phyloP scores from a whole-genome alignment of 2,888 invertebrate species.

The Geophilus truncorum region DNA sequence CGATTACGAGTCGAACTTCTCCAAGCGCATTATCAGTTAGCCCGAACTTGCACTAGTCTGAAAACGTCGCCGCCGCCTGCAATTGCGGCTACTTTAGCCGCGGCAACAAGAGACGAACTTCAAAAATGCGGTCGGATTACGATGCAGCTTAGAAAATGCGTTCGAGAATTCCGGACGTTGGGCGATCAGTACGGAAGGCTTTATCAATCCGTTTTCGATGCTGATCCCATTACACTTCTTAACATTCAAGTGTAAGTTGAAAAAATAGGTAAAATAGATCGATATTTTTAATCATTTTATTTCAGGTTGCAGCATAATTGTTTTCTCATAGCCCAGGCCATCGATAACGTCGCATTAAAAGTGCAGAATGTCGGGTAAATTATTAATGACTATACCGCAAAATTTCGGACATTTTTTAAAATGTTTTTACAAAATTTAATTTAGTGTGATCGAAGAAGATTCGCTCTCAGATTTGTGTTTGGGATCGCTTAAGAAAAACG shows the following conservation, averaged over 20 bases:
- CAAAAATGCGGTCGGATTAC: conserved; percentile 74
- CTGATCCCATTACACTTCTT: conserved; percentile 69
- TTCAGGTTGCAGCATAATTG: conserved; percentile 73
- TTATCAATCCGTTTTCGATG: conserved; percentile 79
- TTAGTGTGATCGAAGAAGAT: not conserved
- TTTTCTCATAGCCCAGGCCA: conserved; percentile 65
- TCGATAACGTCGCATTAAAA: conserved; percentile 63
- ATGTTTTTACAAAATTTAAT: too few species aligned
- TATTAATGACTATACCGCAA: too few species aligned
- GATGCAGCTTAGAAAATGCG: conserved; percentile 69
- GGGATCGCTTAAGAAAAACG: conserved; percentile 15
- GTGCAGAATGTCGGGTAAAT: conserved; percentile 36
- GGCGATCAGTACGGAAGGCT: conserved; percentile 69
- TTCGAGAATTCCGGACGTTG: conserved; percentile 64
- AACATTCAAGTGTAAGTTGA: conserved; percentile 62
- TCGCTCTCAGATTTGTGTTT: conserved; percentile 1
- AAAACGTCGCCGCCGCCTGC: conserved; percentile 91
- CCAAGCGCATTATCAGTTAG: conserved; percentile 60
- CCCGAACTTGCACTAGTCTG: conserved; percentile 66
- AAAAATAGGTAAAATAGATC: not conserved
- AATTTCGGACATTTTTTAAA: not conserved
- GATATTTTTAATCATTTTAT: conserved; percentile 36
- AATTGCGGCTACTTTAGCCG: conserved; percentile 73
- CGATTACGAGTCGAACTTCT: conserved; percentile 70
- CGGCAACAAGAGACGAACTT: conserved; percentile 64